Percentiles rank a stretch among this genome's conserved stretches.
These are phyloP conservation scores for Ageneiosus marmoratus DNA, from an alignment of 2,113 vertebrate species.

Conservation along the genomic window DNA sequence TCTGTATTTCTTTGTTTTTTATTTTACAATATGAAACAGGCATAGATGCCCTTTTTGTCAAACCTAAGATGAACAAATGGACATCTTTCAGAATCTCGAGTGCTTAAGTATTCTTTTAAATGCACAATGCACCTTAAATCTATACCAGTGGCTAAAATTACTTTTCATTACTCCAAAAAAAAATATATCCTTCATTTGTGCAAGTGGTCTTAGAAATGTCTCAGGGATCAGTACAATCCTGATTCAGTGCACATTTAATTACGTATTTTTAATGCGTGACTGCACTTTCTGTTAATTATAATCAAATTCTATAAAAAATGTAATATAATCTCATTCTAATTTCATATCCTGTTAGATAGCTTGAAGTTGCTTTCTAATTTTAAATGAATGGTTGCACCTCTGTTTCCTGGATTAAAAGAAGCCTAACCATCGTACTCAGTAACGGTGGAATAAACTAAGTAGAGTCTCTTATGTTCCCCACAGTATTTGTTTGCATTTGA, in stretches of 20 bases:
- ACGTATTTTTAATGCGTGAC: neutral
- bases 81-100: neutral
- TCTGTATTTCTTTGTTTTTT: neutral
- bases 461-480: neutral
- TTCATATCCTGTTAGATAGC: neutral
- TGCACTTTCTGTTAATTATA: neutral
- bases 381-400: neutral
- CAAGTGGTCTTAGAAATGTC: slow-evolving; percentile 9
- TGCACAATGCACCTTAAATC: neutral
- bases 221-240: slow-evolving; percentile 3
- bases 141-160: slow-evolving; percentile 15
- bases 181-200: slow-evolving; percentile 18
- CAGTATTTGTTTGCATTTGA: neutral
- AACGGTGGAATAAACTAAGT: neutral
- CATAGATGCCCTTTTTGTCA: neutral
- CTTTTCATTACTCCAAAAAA: slow-evolving; percentile 25
- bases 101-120: neutral
- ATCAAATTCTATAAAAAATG: neutral
- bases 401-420: neutral
- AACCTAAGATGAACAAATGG: neutral
- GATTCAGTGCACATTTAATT: neutral
- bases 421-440: neutral
- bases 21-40: neutral
- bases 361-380: neutral
- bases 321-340: neutral